A percentile compares a stretch with the other conserved stretches of the same genome.
Evolutionary conservation across 2,797 vertebrate genomes (phyloP).

Genomic region (Aphelocoma californica): DNA sequence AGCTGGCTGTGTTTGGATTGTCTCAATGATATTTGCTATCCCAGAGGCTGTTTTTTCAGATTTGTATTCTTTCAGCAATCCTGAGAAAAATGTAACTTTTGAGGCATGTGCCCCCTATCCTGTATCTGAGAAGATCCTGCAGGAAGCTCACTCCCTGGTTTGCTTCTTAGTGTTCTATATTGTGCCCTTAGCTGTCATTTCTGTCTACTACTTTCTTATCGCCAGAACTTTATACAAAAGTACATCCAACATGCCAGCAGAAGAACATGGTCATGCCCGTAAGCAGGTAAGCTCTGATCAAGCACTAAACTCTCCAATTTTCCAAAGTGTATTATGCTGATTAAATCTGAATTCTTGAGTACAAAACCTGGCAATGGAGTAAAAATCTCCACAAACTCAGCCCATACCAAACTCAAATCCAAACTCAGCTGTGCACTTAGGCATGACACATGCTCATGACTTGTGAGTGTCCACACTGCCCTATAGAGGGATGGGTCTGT

Average conservation of each 20-base stretch:
- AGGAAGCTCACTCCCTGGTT: slow-evolving; percentile 78
- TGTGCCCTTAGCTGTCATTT: slow-evolving; percentile 78
- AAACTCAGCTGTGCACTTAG: background rate
- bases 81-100: slow-evolving; percentile 74
- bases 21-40: slow-evolving; percentile 79
- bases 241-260: slow-evolving; percentile 78
- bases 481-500: background rate
- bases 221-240: slow-evolving; percentile 80
- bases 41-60: slow-evolving; percentile 82
- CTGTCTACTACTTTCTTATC: slow-evolving; percentile 81
- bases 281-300: slow-evolving; percentile 75
- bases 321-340: background rate
- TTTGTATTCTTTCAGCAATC: slow-evolving; percentile 74
- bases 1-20: slow-evolving; percentile 76
- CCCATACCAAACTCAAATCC: background rate
- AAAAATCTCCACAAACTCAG: background rate
- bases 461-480: background rate
- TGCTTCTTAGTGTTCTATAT: slow-evolving; percentile 82
- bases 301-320: background rate
- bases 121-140: slow-evolving; percentile 75
- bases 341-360: background rate
- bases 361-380: background rate
- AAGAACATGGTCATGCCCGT: slow-evolving; percentile 75
- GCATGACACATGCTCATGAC: background rate
- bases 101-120: slow-evolving; percentile 78